Percentiles rank a stretch among this genome's conserved stretches.
These are phyloP conservation scores for Bradypus variegatus DNA, from an alignment of 2,797 vertebrate genomes.

Conservation along the genomic window DNA sequence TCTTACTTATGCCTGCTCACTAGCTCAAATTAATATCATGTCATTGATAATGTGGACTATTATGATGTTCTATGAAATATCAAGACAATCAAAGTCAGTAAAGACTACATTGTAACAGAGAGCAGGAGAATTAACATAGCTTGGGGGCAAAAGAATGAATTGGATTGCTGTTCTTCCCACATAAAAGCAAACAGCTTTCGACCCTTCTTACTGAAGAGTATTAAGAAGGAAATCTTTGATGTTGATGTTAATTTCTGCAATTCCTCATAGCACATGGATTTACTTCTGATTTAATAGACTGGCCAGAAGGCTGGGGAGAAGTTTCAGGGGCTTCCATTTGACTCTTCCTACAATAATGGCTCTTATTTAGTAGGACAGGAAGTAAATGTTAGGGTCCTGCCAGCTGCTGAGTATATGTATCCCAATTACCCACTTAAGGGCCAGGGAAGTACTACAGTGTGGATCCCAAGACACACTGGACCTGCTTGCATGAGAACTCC, in stretches of 20 bases:
- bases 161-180: background rate
- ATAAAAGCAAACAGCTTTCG: background rate
- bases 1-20: background rate
- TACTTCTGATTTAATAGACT: background rate
- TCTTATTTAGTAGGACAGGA: background rate
- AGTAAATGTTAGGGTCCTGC: background rate
- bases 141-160: background rate
- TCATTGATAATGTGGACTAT: background rate
- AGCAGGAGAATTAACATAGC: background rate
- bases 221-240: background rate
- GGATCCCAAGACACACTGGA: background rate
- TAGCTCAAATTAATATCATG: background rate
- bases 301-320: background rate
- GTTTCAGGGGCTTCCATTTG: background rate
- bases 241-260: background rate
- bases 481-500: background rate
- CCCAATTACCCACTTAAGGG: background rate
- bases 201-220: background rate
- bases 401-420: background rate
- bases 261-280: background rate
- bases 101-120: background rate
- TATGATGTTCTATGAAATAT: background rate
- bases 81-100: background rate
- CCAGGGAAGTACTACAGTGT: background rate
- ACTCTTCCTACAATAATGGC: background rate